These are phyloP conservation scores for Pristionchus entomophagus DNA, from an alignment of 2,888 invertebrate genomes.

Conservation along the genomic window DNA sequence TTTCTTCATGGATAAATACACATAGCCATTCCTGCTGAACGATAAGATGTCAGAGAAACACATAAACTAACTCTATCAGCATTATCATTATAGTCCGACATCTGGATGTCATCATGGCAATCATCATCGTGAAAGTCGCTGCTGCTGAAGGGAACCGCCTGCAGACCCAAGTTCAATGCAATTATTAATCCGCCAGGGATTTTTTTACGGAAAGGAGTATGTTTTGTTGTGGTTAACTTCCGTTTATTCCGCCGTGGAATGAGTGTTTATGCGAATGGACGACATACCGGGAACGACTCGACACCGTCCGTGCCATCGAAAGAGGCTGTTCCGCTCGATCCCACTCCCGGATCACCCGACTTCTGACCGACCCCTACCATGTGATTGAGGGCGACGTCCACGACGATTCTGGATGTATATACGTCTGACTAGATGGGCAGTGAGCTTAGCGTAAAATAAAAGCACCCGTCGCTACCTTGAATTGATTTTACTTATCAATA, in stretches of 20 bases:
- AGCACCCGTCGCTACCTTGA: not conserved
- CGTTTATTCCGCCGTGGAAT: no score
- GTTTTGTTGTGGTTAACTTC: no score
- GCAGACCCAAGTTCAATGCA: no score
- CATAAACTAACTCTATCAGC: constrained; percentile 64
- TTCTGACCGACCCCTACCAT: constrained; percentile 81
- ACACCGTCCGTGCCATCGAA: constrained; percentile 74
- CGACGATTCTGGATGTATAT: constrained; percentile 82
- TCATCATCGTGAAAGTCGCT: constrained; percentile 81
- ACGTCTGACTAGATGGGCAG: no score
- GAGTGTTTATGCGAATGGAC: not conserved
- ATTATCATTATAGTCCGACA: constrained; percentile 81
- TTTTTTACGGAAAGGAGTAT: no score
- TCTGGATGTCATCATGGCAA: constrained; percentile 79
- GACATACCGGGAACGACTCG: constrained; percentile 75
- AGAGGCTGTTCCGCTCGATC: constrained; percentile 77
- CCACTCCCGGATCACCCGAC: constrained; percentile 57
- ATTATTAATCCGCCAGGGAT: no score
- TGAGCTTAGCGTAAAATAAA: not conserved
- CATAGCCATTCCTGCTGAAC: no score
- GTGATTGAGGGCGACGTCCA: constrained; percentile 88
- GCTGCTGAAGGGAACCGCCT: constrained; percentile 76
- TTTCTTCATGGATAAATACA: no score
- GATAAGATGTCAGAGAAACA: not conserved
- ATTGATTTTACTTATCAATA: not conserved